phyloP scores from a whole-genome alignment of 2,113 vertebrate species.

The Ascaphus truei region DNA sequence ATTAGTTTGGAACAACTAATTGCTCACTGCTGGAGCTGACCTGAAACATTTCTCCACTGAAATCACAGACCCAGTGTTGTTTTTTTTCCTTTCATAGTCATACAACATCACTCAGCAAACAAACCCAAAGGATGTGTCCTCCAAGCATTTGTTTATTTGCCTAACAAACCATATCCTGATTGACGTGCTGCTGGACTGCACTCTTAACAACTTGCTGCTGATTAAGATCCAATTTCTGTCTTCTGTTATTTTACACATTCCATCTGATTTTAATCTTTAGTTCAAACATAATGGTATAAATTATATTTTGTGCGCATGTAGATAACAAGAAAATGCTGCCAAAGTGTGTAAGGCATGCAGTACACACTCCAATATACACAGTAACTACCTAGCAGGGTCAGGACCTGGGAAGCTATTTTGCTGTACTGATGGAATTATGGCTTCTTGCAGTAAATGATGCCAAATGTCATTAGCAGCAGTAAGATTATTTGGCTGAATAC shows the following conservation, averaged over 20 bases:
- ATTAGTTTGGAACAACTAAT: slow-evolving; percentile 37
- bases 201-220: background rate
- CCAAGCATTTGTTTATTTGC: slow-evolving; percentile 24
- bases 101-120: slow-evolving; percentile 37
- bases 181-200: background rate
- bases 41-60: slow-evolving; percentile 34
- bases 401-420: too few species aligned
- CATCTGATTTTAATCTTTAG: slow-evolving; percentile 16
- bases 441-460: too few species aligned
- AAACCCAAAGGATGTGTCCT: slow-evolving; percentile 38
- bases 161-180: slow-evolving; percentile 35
- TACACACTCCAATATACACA: too few species aligned
- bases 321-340: background rate
- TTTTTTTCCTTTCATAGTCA: slow-evolving; percentile 10
- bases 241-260: background rate
- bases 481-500: too few species aligned
- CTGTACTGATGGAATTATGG: too few species aligned
- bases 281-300: background rate
- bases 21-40: slow-evolving; percentile 29
- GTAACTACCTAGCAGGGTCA: too few species aligned
- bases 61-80: slow-evolving; percentile 9
- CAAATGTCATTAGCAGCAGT: too few species aligned
- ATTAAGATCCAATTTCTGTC: background rate
- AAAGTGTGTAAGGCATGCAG: background rate
- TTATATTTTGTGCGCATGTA: background rate